Percentiles rank a stretch among this genome's conserved stretches.
These are phyloP conservation scores for Saimiri boliviensis DNA, from an alignment of 2,113 vertebrate species.

Conservation along the genomic window DNA sequence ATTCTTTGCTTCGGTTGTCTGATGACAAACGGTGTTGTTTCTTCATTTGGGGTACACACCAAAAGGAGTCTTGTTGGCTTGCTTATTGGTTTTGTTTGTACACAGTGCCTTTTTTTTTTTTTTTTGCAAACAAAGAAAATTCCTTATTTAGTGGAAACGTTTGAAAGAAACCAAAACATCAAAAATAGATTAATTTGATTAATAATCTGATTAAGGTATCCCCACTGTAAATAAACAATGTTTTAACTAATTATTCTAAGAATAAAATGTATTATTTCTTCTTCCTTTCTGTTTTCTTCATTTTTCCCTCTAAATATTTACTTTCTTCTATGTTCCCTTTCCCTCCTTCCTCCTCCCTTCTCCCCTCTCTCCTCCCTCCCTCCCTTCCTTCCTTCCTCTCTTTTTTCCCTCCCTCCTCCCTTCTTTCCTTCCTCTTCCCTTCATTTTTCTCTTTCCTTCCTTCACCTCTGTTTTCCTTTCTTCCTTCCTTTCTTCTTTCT, in stretches of 20 bases:
- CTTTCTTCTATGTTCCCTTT: neutral
- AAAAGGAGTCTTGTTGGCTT: neutral
- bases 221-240: neutral
- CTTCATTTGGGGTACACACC: neutral
- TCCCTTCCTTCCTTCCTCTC: neutral
- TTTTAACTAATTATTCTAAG: neutral
- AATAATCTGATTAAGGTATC: neutral
- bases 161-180: neutral
- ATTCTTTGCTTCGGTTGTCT: neutral
- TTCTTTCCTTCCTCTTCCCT: neutral
- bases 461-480: fast-evolving
- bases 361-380: neutral
- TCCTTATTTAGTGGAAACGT: neutral
- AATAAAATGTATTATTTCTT: neutral
- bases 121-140: neutral
- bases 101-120: neutral
- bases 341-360: neutral
- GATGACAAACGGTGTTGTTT: neutral
- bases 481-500: neutral
- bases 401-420: neutral
- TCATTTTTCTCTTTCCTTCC: neutral
- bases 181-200: neutral
- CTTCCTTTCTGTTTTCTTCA: neutral
- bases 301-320: neutral
- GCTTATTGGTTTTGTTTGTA: fast-evolving